These are phyloP conservation scores for Drosophila tropicalis DNA, from an alignment of 1,140 invertebrate species.

Conservation along the genomic window DNA sequence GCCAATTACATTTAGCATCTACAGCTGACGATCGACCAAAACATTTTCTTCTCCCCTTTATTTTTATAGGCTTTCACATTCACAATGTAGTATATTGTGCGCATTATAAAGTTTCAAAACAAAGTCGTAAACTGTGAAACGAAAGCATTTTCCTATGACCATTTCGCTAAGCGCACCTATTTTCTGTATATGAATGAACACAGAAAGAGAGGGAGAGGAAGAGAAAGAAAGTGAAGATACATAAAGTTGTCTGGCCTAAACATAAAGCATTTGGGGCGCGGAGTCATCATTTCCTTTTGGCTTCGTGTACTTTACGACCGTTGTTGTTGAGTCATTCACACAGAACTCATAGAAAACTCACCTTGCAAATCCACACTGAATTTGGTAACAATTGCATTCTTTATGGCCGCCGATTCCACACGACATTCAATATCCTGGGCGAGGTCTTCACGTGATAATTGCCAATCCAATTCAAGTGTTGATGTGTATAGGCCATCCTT, in stretches of 20 bases:
- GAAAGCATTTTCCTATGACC: conserved; percentile 6
- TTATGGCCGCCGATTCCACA: conserved; percentile 89
- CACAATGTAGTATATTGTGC: conserved; percentile 25
- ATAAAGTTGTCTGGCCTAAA: conserved; percentile 10
- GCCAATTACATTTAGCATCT: conserved; percentile 3
- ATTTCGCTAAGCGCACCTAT: conserved; percentile 46
- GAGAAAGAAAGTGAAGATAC: background rate
- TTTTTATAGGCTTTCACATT: background rate
- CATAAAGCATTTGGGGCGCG: background rate
- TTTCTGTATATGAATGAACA: background rate
- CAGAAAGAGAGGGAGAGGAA: background rate
- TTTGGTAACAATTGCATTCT: conserved; percentile 83
- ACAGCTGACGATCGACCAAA: background rate
- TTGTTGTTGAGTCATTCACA: background rate
- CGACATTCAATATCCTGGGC: conserved; percentile 90
- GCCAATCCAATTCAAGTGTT: conserved; percentile 87
- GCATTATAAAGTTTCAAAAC: conserved; percentile 44
- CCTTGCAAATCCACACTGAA: conserved; percentile 92
- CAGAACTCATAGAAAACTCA: conserved; percentile 75
- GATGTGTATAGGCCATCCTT: conserved; percentile 87
- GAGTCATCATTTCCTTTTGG: conserved; percentile 6
- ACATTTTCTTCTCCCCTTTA: background rate
- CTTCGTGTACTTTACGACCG: conserved; percentile 7
- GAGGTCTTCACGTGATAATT: conserved; percentile 90
- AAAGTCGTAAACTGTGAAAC: conserved; percentile 47